These are phyloP conservation scores for Agapornis canus DNA, from an alignment of 2,797 vertebrate genomes.

Conservation along the genomic window DNA sequence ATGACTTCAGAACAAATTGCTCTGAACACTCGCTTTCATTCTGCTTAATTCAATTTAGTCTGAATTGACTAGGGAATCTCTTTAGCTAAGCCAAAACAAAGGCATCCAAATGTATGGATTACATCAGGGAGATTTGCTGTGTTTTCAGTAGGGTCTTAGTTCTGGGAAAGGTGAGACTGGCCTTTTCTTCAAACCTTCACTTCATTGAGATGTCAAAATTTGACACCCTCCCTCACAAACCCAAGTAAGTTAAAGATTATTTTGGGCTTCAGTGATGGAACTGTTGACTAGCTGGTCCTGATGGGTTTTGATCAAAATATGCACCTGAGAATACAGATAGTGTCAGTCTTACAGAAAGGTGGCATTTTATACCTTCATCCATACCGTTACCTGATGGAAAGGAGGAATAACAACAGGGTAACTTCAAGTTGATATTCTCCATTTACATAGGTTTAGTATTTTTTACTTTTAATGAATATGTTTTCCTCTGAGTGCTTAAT, in stretches of 20 bases:
- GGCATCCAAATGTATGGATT: neutral
- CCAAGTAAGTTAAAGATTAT: neutral
- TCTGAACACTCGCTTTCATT: neutral
- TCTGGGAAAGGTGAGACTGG: neutral
- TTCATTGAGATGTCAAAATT: neutral
- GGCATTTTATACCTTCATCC: neutral
- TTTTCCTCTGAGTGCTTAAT: neutral
- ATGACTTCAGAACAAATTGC: neutral
- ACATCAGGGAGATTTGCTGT: neutral
- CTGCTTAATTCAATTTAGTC: neutral
- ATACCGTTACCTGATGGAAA: neutral
- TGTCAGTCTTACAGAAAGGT: neutral
- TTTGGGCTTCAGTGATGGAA: neutral
- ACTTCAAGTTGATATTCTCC: neutral
- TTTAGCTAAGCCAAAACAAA: neutral
- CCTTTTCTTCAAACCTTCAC: neutral
- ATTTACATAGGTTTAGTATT: neutral
- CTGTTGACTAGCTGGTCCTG: neutral
- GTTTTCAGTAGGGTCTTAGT: neutral
- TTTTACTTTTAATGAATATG: neutral
- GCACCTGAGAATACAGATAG: neutral
- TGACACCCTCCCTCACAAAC: neutral
- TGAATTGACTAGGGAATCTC: neutral
- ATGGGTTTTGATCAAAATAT: neutral
- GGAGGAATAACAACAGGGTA: neutral